Conservation (phyloP, 2,113 vertebrate species). For the Epinephelus moara region DNA sequence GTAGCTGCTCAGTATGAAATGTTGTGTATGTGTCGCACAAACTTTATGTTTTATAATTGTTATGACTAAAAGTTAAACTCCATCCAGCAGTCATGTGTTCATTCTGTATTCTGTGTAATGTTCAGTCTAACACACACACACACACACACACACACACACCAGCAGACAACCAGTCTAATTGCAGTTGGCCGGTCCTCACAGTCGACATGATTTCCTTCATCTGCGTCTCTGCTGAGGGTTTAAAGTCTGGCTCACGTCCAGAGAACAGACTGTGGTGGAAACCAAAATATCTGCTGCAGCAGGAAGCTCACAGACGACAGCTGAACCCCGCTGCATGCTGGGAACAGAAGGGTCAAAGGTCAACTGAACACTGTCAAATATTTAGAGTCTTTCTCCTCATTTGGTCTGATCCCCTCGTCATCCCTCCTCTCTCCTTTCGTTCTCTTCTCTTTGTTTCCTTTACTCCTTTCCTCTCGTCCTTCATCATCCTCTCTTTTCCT, state of each 20-base stretch:
- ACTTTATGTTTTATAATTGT: no score
- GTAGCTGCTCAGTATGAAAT: no score
- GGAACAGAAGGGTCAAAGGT: slow-evolving; percentile 23
- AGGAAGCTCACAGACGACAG: slow-evolving; percentile 9
- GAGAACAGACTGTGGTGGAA: background rate
- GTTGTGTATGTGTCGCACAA: no score
- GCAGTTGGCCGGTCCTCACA: slow-evolving; percentile 26
- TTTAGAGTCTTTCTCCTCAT: background rate
- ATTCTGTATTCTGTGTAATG: background rate
- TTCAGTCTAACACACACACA: no score
- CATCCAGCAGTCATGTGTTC: background rate
- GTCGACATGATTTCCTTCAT: slow-evolving; percentile 20
- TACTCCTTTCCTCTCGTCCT: no score
- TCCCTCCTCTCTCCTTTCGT: background rate
- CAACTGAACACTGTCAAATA: slow-evolving; percentile 9
- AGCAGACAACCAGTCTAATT: background rate
- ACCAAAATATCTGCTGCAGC: slow-evolving; percentile 24
- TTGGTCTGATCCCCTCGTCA: background rate
- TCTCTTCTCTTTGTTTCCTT: background rate
- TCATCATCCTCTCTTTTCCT: no score
- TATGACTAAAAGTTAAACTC: no score
- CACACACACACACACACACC: background rate
- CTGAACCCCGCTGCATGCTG: slow-evolving; percentile 15
- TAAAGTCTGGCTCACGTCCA: slow-evolving; percentile 8
- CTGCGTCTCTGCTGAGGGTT: slow-evolving; percentile 22